Evolutionary conservation across 2,888 invertebrate species (phyloP).

Genomic region (Acleris sparsana): DNA sequence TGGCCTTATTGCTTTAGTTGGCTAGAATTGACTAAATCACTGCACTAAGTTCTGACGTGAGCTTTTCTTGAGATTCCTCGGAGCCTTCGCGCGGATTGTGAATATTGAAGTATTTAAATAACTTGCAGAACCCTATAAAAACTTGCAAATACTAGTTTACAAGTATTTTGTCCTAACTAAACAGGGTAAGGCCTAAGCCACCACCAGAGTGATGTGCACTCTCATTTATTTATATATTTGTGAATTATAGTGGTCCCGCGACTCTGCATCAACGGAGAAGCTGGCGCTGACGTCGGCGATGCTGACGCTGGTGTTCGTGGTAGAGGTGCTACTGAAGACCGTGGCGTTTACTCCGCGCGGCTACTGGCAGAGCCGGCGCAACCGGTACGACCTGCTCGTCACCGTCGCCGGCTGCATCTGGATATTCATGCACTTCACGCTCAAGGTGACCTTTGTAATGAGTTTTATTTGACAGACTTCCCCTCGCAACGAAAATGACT

Average conservation of each 20-base stretch:
- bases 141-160: too few species aligned
- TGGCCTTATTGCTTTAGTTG: too few species aligned
- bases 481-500: too few species aligned
- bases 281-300: constrained; percentile 94
- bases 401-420: constrained; percentile 98
- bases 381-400: constrained; percentile 98
- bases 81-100: too few species aligned
- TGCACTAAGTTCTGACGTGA: too few species aligned
- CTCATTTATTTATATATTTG: constrained; percentile 33
- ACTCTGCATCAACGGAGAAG: constrained; percentile 89
- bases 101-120: background rate
- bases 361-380: constrained; percentile 98
- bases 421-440: constrained; percentile 96
- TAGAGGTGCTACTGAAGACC: constrained; percentile 98
- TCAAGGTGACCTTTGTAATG: constrained; percentile 83
- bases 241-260: constrained; percentile 92
- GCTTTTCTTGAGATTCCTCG: too few species aligned
- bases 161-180: too few species aligned
- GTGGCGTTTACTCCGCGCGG: constrained; percentile 99
- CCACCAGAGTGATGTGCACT: too few species aligned
- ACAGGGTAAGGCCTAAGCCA: too few species aligned
- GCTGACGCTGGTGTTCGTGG: constrained; percentile 95
- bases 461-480: too few species aligned
- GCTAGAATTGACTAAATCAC: too few species aligned
- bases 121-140: too few species aligned